Percentiles rank a stretch among this genome's conserved stretches.
These are phyloP conservation scores for cattle (Bos taurus) DNA, from an alignment of 2,113 vertebrate species.

Conservation along the genomic window DNA sequence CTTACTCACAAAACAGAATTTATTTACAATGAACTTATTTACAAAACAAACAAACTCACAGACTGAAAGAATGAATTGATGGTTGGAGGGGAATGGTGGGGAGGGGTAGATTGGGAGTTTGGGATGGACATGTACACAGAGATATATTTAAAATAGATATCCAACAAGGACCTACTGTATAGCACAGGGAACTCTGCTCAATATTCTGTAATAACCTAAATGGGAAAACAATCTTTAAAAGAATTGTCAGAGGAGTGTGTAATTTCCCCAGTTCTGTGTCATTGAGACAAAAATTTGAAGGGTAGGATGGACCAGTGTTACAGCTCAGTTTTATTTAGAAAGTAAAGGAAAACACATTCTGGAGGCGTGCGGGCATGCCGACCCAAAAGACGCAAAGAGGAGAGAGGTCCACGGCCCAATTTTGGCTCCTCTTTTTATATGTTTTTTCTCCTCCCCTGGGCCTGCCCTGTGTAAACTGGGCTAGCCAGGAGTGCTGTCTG, in stretches of 20 bases:
- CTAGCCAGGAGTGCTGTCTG: neutral
- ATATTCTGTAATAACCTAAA: neutral
- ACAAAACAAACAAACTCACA: neutral
- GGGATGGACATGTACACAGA: neutral
- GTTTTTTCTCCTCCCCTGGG: neutral
- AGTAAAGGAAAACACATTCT: neutral
- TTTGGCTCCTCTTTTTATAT: neutral
- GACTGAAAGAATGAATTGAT: neutral
- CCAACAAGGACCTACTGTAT: neutral
- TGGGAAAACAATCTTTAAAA: neutral
- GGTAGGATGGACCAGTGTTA: neutral
- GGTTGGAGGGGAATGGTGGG: neutral
- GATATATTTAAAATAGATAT: neutral
- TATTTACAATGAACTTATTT: neutral
- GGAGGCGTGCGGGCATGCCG: accelerated
- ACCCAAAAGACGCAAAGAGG: accelerated
- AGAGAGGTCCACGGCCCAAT: neutral
- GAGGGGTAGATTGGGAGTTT: neutral
- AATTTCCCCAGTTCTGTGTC: neutral
- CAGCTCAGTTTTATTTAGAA: neutral
- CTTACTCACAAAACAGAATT: neutral
- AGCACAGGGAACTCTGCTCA: neutral
- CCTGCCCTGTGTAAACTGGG: neutral
- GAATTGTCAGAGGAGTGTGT: neutral
- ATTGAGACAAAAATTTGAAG: neutral